These are phyloP conservation scores for Melinaea marsaeus DNA, from an alignment of 2,888 invertebrate species.

Conservation along the genomic window DNA sequence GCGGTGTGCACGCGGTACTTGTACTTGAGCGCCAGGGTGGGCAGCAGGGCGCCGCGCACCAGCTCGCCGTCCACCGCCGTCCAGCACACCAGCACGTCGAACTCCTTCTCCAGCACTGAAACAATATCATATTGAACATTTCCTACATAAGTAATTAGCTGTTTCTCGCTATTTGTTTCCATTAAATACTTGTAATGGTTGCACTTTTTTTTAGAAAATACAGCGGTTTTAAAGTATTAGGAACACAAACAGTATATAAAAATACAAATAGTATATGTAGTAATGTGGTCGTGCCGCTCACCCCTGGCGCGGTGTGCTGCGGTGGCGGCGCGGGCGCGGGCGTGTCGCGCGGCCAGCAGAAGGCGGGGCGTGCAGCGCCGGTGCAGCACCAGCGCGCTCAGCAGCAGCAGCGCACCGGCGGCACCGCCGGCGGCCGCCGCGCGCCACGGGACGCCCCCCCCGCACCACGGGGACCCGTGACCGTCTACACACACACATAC, in stretches of 20 bases:
- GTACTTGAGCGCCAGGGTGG: conserved; percentile 80
- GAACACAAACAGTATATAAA: neutral
- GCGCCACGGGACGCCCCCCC: conserved; percentile 75
- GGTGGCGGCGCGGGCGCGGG: conserved; percentile 54
- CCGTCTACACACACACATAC: conserved; percentile 13
- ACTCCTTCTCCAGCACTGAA: conserved; percentile 70
- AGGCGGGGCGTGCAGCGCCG: conserved; percentile 65
- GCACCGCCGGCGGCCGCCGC: conserved; percentile 74
- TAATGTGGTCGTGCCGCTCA: conserved; percentile 26
- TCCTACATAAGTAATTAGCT: neutral
- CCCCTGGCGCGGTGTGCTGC: conserved; percentile 62
- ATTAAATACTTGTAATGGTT: too few relatives aligned
- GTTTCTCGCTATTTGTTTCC: too few relatives aligned
- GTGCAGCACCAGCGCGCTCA: conserved; percentile 73
- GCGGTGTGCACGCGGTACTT: conserved; percentile 80
- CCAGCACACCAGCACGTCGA: conserved; percentile 81
- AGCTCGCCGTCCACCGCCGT: conserved; percentile 80
- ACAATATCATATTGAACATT: conserved; percentile 7
- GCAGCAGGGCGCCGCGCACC: conserved; percentile 79
- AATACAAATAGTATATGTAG: too few relatives aligned
- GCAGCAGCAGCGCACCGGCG: conserved; percentile 64
- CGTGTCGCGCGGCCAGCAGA: conserved; percentile 59
- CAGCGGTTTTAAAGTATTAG: neutral
- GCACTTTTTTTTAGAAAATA: neutral
- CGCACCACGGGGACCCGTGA: conserved; percentile 41